Conservation (phyloP, 2,888 invertebrate genomes). For the Stramonita haemastoma region DNA sequence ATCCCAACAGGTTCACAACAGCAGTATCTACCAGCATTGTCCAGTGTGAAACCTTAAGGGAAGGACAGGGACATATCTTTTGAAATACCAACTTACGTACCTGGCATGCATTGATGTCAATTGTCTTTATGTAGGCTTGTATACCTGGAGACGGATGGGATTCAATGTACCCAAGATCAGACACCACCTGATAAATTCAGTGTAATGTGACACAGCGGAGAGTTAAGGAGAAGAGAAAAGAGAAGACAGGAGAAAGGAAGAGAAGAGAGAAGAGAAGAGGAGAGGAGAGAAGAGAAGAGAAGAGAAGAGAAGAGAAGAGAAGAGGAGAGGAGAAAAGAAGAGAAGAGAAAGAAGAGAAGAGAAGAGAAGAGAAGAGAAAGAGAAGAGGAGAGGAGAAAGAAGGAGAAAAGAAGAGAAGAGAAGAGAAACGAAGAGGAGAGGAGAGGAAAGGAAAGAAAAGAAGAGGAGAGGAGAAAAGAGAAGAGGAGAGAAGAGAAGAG, state of each 20-base stretch:
- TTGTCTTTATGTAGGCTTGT: too few species aligned
- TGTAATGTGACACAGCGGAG: too few species aligned
- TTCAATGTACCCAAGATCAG: too few species aligned
- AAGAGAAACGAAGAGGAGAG: neutral
- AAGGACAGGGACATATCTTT: too few species aligned
- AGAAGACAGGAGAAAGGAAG: neutral
- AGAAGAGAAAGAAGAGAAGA: neutral
- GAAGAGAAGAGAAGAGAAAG: neutral
- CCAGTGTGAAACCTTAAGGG: too few species aligned
- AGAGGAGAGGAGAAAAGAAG: neutral
- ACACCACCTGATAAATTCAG: too few species aligned
- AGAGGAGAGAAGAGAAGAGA: neutral
- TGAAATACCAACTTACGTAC: too few species aligned
- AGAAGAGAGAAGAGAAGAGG: neutral
- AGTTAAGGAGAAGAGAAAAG: too few species aligned
- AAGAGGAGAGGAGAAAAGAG: neutral
- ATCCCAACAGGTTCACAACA: too few species aligned
- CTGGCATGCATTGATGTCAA: too few species aligned
- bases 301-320: neutral
- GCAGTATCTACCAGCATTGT: too few species aligned
- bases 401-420: neutral
- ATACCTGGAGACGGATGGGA: too few species aligned
- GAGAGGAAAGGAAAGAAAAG: neutral
- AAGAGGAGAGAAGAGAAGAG: neutral
- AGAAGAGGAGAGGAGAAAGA: neutral